Conservation (phyloP, 2,797 vertebrate species). For the Rhinophrynus dorsalis region DNA sequence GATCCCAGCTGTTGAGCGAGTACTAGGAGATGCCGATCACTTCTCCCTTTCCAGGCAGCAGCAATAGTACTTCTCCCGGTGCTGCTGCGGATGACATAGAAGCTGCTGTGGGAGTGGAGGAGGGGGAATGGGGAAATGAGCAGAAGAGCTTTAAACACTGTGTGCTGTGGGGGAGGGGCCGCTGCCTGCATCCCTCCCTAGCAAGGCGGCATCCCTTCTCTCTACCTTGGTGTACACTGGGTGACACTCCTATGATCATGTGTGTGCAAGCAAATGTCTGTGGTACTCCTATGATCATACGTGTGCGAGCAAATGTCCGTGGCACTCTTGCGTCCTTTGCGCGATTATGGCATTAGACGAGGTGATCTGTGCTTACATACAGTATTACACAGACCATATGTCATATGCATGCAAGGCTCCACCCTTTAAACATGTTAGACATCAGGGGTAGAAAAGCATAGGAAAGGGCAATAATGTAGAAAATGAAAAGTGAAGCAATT, state of each 20-base stretch:
- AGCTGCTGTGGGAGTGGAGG: constrained; percentile 42
- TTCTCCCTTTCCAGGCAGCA: constrained; percentile 14
- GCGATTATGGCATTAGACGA: too few relatives aligned
- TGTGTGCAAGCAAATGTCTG: background rate
- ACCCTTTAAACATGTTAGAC: too few relatives aligned
- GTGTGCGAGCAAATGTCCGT: too few relatives aligned
- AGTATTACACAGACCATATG: too few relatives aligned
- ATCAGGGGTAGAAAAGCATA: too few relatives aligned
- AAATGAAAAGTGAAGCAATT: too few relatives aligned
- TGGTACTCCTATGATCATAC: background rate
- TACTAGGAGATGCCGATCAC: background rate
- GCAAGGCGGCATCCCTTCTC: constrained; percentile 25
- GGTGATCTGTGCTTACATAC: too few relatives aligned
- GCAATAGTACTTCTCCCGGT: constrained; percentile 7
- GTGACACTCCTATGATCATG: background rate
- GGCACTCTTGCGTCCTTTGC: too few relatives aligned
- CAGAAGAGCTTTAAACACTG: constrained; percentile 48
- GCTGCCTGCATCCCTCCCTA: constrained; percentile 42
- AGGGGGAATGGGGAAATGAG: constrained; percentile 13
- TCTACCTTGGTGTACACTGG: background rate
- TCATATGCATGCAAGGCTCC: too few relatives aligned
- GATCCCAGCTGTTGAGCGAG: background rate
- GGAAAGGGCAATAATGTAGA: too few relatives aligned
- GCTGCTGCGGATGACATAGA: constrained; percentile 30
- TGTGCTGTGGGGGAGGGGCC: constrained; percentile 36